Evolutionary conservation across 2,113 vertebrate genomes (phyloP), one percentile per base, ranked within the genome.

Genomic region (Lota lota): DNA sequence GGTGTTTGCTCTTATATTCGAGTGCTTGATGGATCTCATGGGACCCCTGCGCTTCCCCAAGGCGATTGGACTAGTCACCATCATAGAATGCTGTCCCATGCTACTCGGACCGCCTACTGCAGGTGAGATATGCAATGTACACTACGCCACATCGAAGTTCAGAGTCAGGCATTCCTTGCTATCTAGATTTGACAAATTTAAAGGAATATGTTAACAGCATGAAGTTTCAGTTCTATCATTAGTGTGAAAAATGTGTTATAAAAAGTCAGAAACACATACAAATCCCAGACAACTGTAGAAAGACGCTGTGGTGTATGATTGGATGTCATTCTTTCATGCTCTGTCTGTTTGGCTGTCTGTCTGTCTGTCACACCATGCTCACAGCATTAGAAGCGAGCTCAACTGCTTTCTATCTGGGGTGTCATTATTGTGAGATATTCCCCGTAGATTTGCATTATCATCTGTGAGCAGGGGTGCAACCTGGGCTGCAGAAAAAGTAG

Each of bases 21-120:
- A 95, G 85, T 94, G 91, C 0, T 92, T 95, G 22, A 93, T 93
- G 93, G 91, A 93, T 78, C 86, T 93, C 0, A 92, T 94, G 78
- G 94, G 94, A 68, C 88, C 81, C 2, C 24, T 85, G 1, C 83
- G 86, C 4, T 94, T 93, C 78, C 89, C 91, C 4, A 94, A 90
- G 0, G 91, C 93, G 0, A 89, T 95, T 2, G 93, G 92, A 64
- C 83, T 94, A 8, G 90, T 94, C 82, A 95, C 93, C 61, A 91
- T 95, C 54, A 88, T 92, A 0, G 92, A 94, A 79, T 94, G 92
- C 78, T 89, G 93, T 72, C 92, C 90, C 0, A 89, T 94, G 21
- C 79, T 93, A 8, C 82, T 94, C 58, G 93, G 93, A 50, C 94
- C 94, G 0, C 94, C 94, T 0, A 68, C 93, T 3, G 94, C 93